A percentile compares a stretch with the other conserved stretches of the same genome.
Evolutionary conservation across 2,888 invertebrate species (phyloP).

Genomic region (Scotopteryx bipunctaria): DNA sequence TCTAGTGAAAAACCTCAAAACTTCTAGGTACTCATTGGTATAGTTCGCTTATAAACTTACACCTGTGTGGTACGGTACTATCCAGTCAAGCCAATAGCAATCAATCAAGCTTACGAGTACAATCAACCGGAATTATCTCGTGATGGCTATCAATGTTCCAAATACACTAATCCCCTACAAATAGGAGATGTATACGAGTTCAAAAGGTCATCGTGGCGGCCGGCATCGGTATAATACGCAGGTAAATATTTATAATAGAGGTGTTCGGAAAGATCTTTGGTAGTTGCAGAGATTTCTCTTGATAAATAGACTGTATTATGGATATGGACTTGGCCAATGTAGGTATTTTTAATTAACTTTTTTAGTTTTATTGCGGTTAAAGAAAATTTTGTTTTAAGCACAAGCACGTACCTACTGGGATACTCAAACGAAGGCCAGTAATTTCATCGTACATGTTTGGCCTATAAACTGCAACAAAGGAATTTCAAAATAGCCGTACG

Average conservation of each 20-base stretch:
- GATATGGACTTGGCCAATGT: too few relatives aligned
- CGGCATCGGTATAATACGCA: conserved; percentile 29
- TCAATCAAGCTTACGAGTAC: conserved; percentile 34
- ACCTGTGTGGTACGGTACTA: conserved; percentile 9
- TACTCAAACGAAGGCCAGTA: too few relatives aligned
- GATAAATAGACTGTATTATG: too few relatives aligned
- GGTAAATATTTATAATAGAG: not conserved
- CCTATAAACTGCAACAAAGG: not conserved
- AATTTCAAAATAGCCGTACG: not conserved
- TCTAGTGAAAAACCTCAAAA: too few relatives aligned
- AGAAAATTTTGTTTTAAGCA: too few relatives aligned
- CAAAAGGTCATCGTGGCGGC: conserved; percentile 53
- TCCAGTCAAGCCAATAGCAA: conserved; percentile 15
- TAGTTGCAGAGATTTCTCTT: too few relatives aligned
- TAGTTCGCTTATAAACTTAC: not conserved
- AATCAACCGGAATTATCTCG: conserved; percentile 22
- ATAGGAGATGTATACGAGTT: conserved; percentile 34
- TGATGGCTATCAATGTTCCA: conserved; percentile 31
- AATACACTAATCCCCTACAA: conserved; percentile 39
- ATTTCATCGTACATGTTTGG: not conserved
- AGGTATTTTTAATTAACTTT: too few relatives aligned
- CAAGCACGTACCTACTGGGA: too few relatives aligned
- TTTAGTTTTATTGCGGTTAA: too few relatives aligned
- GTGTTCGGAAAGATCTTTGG: not conserved
- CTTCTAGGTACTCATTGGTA: too few relatives aligned